phyloP scores from a whole-genome alignment of 2,797 vertebrate species.

The Clarias fuscus region DNA sequence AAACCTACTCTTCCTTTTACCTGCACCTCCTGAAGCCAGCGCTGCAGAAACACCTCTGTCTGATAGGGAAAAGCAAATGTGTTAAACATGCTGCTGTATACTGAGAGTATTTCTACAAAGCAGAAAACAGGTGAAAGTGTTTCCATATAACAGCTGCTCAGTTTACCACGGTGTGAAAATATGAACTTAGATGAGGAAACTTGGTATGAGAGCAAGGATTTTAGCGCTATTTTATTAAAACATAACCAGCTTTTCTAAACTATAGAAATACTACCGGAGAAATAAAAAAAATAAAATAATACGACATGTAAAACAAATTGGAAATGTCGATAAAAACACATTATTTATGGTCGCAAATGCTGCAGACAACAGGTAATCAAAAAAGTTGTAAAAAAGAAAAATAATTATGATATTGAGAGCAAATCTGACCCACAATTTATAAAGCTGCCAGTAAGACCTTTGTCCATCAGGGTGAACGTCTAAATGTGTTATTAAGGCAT shows the following conservation, averaged over 20 bases:
- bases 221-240: background rate
- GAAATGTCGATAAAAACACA: background rate
- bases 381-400: background rate
- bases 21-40: slow-evolving; percentile 74
- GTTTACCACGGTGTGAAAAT: slow-evolving; percentile 4
- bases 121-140: background rate
- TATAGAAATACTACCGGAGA: background rate
- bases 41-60: slow-evolving; percentile 78
- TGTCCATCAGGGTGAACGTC: background rate
- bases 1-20: slow-evolving; percentile 83
- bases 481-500: background rate
- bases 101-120: background rate
- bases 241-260: background rate
- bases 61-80: slow-evolving; percentile 54
- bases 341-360: background rate
- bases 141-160: background rate
- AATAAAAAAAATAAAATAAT: background rate
- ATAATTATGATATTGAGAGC: background rate
- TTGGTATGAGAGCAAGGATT: background rate
- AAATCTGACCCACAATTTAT: background rate
- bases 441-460: slow-evolving; percentile 10
- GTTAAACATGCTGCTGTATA: slow-evolving; percentile 3
- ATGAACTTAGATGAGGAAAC: background rate
- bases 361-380: background rate
- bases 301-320: background rate